Evolutionary conservation across 2,888 invertebrate genomes (phyloP).

Genomic region (Adelphocoris suturalis): DNA sequence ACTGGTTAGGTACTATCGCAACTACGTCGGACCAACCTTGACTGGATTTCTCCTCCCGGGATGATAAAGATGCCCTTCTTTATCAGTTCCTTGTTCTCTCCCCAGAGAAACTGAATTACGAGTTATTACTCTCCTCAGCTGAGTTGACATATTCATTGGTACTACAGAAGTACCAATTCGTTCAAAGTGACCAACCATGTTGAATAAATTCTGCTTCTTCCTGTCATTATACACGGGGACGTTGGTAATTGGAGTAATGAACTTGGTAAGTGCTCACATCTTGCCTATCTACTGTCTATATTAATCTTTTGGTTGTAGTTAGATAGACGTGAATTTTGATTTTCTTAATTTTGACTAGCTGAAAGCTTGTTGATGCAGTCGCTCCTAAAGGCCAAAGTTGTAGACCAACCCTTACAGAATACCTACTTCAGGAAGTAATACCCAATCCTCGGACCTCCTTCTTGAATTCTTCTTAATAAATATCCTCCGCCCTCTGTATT

Average conservation of each 20-base stretch:
- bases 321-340: too few species aligned
- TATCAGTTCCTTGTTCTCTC: constrained; percentile 27
- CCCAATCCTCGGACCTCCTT: too few species aligned
- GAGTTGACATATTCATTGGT: not conserved
- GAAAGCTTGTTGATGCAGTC: too few species aligned
- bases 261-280: constrained; percentile 14
- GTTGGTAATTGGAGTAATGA: constrained; percentile 28
- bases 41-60: not conserved
- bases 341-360: too few species aligned
- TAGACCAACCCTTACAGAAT: too few species aligned
- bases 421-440: too few species aligned
- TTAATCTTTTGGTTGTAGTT: too few species aligned
- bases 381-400: too few species aligned
- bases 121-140: not conserved
- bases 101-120: not conserved
- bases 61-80: constrained; percentile 9
- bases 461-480: too few species aligned
- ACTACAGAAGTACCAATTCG: not conserved
- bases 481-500: too few species aligned
- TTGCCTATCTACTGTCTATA: too few species aligned
- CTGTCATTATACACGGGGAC: constrained; percentile 45
- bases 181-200: not conserved
- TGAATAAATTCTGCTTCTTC: constrained; percentile 61
- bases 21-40: not conserved
- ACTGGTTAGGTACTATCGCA: not conserved